Evolutionary conservation across 2,797 vertebrate genomes (phyloP), one percentile per base, ranked within the genome.

Genomic region (Dipus sagitta): DNA sequence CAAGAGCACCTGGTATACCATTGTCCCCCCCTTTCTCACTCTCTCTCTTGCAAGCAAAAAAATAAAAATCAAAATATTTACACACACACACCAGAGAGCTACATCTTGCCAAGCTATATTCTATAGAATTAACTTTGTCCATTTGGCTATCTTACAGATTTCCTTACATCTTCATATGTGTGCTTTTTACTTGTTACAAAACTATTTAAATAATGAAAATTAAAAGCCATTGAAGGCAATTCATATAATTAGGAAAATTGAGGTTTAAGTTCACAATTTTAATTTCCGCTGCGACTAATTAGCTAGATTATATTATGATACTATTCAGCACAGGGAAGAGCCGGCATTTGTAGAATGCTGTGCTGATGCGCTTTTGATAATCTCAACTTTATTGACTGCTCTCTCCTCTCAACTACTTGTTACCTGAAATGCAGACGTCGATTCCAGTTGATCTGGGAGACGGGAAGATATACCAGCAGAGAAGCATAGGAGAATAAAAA

Each of bases 191-290:
- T 60, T 81, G 86, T 47, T 34, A 81, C 64, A 75, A 88, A 86
- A 74, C 18, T 30, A 58, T 23, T 72, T 54, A 71, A 95, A 84
- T 62, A 91, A 81, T 67, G 18, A 90, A 77, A 87, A 47, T 78
- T 75, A 88, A 75, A 76, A 67, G 87, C 80, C n/a, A 67, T 24
- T 64, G 28, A 30, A 67, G 5, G 24, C 62, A 81, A 84, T 74
- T 60, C 64, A 64, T 75, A 74, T 71, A 89, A 79, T 91, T 88
- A 79, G 47, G 13, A 75, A 8, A 81, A 68, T 3, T 90, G 52
- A 82, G 21, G 78, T 82, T 86, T 78, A 81, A 92, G 72, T 24
- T 34, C 68, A 81, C 28, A 52, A 24, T 42, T 88, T 74, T 54
- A 85, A 81, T 32, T 21, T n/a, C 34, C 58, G 7, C 54, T 82